Conservation (phyloP, 64 coral and sea anemone genomes). For the Montipora sp. region DNA sequence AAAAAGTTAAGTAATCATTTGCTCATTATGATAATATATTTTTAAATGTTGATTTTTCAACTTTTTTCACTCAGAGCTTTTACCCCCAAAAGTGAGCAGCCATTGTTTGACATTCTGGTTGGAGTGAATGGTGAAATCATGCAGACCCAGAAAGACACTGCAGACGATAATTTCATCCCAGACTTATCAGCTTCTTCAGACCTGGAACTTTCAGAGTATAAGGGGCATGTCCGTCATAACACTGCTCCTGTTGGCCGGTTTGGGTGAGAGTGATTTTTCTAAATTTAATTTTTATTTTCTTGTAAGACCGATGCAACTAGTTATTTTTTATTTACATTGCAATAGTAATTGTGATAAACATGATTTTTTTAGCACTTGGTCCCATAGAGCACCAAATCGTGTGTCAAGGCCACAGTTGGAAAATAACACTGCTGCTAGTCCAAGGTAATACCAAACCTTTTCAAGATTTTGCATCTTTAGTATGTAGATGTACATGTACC, state of each 20-base stretch:
- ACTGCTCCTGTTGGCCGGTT: constrained; percentile 18
- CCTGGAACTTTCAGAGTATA: constrained; percentile 59
- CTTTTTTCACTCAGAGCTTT: constrained; percentile 36
- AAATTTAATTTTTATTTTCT: background rate
- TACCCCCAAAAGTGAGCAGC: constrained; percentile 83
- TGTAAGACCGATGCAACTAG: too few species aligned
- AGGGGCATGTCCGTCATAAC: constrained; percentile 10
- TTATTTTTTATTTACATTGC: background rate
- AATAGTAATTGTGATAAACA: background rate
- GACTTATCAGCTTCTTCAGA: constrained; percentile 53
- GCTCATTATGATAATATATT: too few species aligned
- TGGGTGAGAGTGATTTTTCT: background rate
- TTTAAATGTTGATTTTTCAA: background rate
- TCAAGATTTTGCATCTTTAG: too few species aligned
- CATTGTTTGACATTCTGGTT: constrained; percentile 85
- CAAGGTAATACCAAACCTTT: constrained; percentile 22
- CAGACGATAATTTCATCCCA: background rate
- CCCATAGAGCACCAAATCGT: constrained; percentile 25
- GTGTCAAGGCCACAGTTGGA: constrained; percentile 7
- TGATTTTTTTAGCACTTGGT: constrained; percentile 55
- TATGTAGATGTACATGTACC: too few species aligned
- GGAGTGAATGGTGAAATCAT: constrained; percentile 63
- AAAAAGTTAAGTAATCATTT: too few species aligned
- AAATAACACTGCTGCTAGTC: constrained; percentile 49
- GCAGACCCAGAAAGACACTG: background rate